Base-by-base conservation (phyloP, 2,888 invertebrate species). In the Polymixis flavicincta region DNA sequence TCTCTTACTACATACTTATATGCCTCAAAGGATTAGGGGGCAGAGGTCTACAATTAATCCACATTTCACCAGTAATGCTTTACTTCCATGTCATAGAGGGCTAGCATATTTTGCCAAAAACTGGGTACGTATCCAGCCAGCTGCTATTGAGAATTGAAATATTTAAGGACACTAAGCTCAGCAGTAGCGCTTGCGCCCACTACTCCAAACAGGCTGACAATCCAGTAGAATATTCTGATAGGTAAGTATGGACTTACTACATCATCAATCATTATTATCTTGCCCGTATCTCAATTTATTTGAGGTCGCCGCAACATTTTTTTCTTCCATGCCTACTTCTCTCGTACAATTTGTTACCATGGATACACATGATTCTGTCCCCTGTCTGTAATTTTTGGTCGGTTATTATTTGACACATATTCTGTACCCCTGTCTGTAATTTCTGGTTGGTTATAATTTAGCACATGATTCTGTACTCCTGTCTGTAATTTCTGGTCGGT, bases 1-100 rank as follows among this genome's bases (percentile, higher is more conserved):
- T 67, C 37, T 28, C 3, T 54, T 17, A 25, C 17, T 25, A n/a
- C n/a, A n/a, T n/a, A n/a, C n/a, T n/a, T n/a, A 25, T 14, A 45
- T 61, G n/a, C 11, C 7, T 45, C 13, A 55, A 72, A 72, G 17
- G n/a, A 11, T 28, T 22, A 14, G 42, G 22, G 22, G 13, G 22
- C 37, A 32, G 22, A 68, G 42, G 25, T 69, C 22, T 50, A 42
- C 22, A 71, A 11, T 42, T 22, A 37, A 25, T 61, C 42, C n/a
- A 71, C 5, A 73, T 76, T 52, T 60, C 7, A 11, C 14, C 25
- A 14, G 25, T 72, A 37, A 72, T 74, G 28, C 2, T 65, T 45
- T 11, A 57, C 25, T 42, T 28, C 50, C 42, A 14, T 0, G 17
- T 25, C 48, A 59, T 7, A 60, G 50, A 52, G 42, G 14, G 42